phyloP scores from a whole-genome alignment of 2,113 vertebrate species.

The Chaetops frenatus region DNA sequence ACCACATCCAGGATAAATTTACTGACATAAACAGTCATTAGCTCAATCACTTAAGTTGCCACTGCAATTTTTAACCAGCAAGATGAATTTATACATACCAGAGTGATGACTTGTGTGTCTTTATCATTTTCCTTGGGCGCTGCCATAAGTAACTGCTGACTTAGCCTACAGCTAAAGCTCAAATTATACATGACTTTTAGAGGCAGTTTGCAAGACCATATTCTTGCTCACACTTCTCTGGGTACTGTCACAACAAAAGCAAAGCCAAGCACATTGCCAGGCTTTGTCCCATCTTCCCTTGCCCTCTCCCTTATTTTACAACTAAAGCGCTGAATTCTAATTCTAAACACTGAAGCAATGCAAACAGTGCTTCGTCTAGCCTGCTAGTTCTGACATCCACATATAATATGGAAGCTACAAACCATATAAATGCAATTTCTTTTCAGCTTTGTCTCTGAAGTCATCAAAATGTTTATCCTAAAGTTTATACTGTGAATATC shows the following conservation, averaged over 20 bases:
- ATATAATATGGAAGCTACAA: background rate
- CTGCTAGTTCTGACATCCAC: background rate
- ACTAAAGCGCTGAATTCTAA: background rate
- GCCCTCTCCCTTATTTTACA: background rate
- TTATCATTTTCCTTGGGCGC: background rate
- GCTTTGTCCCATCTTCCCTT: background rate
- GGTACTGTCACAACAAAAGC: background rate
- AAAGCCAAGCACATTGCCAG: background rate
- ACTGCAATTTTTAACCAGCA: background rate
- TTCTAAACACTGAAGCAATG: background rate
- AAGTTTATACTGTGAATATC: background rate
- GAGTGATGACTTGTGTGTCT: background rate
- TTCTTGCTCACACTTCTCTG: background rate
- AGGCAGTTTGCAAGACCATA: background rate
- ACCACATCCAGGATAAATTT: background rate
- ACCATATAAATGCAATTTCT: background rate
- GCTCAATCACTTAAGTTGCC: background rate
- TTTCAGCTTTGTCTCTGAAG: background rate
- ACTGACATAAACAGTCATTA: background rate
- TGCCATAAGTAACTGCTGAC: background rate
- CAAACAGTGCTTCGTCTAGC: background rate
- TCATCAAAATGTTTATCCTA: background rate
- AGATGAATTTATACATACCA: background rate
- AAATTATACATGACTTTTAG: background rate
- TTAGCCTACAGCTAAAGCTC: background rate